Base-by-base conservation (phyloP, 2,113 vertebrate genomes). In the Gorilla gorilla region DNA sequence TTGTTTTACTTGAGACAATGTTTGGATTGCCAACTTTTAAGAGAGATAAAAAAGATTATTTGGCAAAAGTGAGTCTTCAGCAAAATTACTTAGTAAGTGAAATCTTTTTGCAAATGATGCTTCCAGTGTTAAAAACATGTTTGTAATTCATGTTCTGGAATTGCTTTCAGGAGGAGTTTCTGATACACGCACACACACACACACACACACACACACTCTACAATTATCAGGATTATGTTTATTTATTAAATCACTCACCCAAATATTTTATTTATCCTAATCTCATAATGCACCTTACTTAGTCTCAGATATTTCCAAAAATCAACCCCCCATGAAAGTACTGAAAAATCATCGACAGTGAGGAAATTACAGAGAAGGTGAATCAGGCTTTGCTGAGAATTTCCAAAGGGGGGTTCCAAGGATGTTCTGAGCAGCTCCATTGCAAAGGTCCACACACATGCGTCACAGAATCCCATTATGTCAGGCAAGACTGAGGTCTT, bases 141-240 rank as follows among this genome's bases (percentile, higher is more conserved):
- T 27, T 72, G 38, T 72, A 50, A 84, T 94, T 89, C 48, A 59
- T 76, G 30, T 27, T 92, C 73, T 70, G 30, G 5, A 92, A 81
- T 75, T 97, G 40, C 55, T 90, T 89, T 81, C 11, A 50, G 92
- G 52, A 78, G 17, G 70, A 88, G 48, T 82, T 90, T 94, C 52
- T 84, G 61, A 80, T 50, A 38, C 17, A 50, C 32, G 13, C 35
- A 50, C 2, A 10, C 76, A 50, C 27, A 48, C 10, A 45, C 43
- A 7, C 43, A 17, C 2, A 10, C 76, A 50, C 32, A 68, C 6
- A 35, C 76, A 50, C 45, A 32, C 2, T 1, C 50, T 68, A 8
- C 2, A 82, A n/a, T 72, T 32, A 50, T 27, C 43, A 45, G 35
- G 25, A 50, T 73, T 88, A 81, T 18, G 72, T 75, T 68, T 73